Evolutionary conservation across 2,888 invertebrate species (phyloP).

Genomic region (Ceramica pisi): DNA sequence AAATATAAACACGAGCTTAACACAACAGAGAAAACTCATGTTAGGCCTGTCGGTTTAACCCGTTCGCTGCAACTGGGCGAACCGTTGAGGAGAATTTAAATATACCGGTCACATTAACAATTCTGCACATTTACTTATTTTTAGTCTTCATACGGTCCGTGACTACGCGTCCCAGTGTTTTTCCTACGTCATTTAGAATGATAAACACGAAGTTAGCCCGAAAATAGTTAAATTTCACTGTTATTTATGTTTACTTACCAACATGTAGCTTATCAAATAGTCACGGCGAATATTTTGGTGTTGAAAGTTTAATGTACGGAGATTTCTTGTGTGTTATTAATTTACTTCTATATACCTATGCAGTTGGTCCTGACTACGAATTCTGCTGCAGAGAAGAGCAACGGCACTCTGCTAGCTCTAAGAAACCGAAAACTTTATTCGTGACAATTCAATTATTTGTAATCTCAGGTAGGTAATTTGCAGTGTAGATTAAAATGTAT

Average conservation of each 20-base stretch:
- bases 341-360: too few species aligned
- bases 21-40: constrained; percentile 63
- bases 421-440: too few species aligned
- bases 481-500: too few species aligned
- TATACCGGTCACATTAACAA: constrained; percentile 75
- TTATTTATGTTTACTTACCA: constrained; percentile 66
- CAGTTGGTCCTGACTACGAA: background rate
- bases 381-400: too few species aligned
- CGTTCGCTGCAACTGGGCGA: constrained; percentile 75
- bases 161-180: constrained; percentile 71
- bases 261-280: constrained; percentile 46
- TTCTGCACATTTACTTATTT: constrained; percentile 82
- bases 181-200: constrained; percentile 75
- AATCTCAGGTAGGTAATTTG: too few species aligned
- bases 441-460: too few species aligned
- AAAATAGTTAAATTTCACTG: constrained; percentile 70
- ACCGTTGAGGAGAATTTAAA: constrained; percentile 82
- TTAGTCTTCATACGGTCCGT: constrained; percentile 74
- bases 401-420: too few species aligned
- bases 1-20: constrained; percentile 23
- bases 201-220: constrained; percentile 67
- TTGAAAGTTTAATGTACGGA: constrained; percentile 25
- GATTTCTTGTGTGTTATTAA: constrained; percentile 24
- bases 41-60: constrained; percentile 68
- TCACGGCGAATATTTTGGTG: constrained; percentile 33